Base-by-base conservation (phyloP, 2,797 vertebrate species). In the Schizopygopsis pylzovi region DNA sequence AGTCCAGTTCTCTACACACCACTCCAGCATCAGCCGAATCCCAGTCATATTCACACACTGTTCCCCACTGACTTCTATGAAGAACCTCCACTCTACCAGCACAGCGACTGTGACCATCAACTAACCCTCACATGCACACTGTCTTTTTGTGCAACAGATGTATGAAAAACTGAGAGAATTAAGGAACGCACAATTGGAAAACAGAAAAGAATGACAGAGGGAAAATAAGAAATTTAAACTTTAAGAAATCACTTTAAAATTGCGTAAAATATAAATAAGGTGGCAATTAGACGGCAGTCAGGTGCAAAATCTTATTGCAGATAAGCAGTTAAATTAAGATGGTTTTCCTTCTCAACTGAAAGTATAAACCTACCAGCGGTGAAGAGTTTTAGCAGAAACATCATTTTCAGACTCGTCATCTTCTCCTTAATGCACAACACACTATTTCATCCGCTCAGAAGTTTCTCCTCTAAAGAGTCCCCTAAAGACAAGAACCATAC, bases 21-120 rank as follows among this genome's bases (percentile, higher is more conserved):
- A 83, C 83, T 28, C 94, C 88, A 33, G 93, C 94, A 49, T 94
- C 93, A 71, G 1, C 47, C 83, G 94, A 92, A 83, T 92, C 33
- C 25, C 65, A 68, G 5, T 18, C 0, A 4, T 12, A 0, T 0
- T 4, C 54, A 59, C 54, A 59, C 8, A 59, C 54, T 59, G 20
- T 59, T 59, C 54, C 54, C 54, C 54, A 59, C 54, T 59, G 54
- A 22, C 54, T 20, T 56, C 54, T 56, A 4, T 56, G 20, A n/a
- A 10, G 8, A 56, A 56, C 20, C 54, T 56, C 54, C 54, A 56
- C 54, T 56, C 20, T 22, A 56, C 54, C 54, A 56, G 54, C 54
- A 56, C 54, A 56, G 54, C 8, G 54, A 56, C 20, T n/a, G 54
- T 4, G 3, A 56, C 54, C 54, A 56, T 3, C 54, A 4, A n/a